Percentiles rank a stretch among this genome's conserved stretches.
Evolutionary conservation across 2,797 vertebrate species (phyloP).

Genomic region (Lithobates pipiens): DNA sequence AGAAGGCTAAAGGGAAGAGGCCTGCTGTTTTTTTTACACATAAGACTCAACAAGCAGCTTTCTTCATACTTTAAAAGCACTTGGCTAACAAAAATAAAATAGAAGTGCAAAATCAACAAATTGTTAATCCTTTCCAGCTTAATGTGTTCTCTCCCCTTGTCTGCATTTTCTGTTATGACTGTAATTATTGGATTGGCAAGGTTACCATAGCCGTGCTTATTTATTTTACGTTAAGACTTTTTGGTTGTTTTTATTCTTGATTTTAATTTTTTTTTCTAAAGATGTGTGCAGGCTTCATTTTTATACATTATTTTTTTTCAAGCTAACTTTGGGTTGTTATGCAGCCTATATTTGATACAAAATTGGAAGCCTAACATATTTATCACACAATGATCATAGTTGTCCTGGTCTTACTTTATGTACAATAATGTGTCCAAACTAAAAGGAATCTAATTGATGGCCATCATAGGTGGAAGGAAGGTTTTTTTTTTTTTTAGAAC

Average conservation of each 20-base stretch:
- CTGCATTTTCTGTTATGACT: constrained; percentile 20
- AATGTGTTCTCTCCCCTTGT: constrained; percentile 18
- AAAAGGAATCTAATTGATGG: too few relatives aligned
- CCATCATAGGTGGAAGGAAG: too few relatives aligned
- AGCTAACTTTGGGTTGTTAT: not conserved
- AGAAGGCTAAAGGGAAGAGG: not conserved
- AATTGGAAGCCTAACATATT: too few relatives aligned
- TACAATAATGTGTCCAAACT: too few relatives aligned
- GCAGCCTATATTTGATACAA: not conserved
- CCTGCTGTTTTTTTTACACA: constrained; percentile 30
- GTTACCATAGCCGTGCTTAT: constrained; percentile 6
- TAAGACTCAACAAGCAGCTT: constrained; percentile 29
- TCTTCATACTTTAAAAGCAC: constrained; percentile 23
- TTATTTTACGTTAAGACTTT: constrained; percentile 12
- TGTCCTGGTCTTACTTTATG: too few relatives aligned
- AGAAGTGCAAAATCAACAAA: constrained; percentile 44
- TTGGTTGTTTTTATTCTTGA: not conserved
- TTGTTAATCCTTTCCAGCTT: constrained; percentile 33
- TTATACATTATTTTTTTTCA: not conserved
- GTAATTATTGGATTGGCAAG: constrained; percentile 39
- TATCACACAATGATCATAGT: too few relatives aligned
- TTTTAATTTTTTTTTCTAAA: not conserved
- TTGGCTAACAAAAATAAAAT: constrained; percentile 39
- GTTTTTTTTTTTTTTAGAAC: too few relatives aligned
- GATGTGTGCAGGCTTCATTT: not conserved